Percentiles rank a stretch among this genome's conserved stretches.
Conservation (phyloP, 2,888 invertebrate species). For the Chamaedrilus cognettii region DNA sequence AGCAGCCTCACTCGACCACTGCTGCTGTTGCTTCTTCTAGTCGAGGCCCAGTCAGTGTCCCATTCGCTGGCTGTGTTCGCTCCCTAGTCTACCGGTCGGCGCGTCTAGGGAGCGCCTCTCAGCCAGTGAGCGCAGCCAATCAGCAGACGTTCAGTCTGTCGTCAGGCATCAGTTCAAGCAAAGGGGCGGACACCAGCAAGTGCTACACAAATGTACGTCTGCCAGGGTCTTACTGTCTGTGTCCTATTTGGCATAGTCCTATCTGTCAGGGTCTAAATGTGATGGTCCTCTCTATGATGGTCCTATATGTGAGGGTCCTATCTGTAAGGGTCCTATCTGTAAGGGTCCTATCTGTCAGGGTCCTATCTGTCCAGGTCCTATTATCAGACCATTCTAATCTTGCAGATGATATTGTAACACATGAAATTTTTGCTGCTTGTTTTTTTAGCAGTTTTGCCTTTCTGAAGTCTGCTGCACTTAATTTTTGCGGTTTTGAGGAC, state of each 20-base stretch:
- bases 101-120: conserved; percentile 5
- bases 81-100: conserved; percentile 25
- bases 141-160: conserved; percentile 6
- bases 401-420: no score
- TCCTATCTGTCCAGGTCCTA: no score
- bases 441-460: no score
- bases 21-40: conserved; percentile 20
- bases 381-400: no score
- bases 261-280: not conserved
- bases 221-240: not conserved
- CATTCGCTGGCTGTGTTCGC: conserved; percentile 34
- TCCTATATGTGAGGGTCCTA: no score
- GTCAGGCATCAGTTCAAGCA: conserved; percentile 14
- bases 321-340: not conserved
- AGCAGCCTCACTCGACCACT: no score
- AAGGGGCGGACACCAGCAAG: conserved; percentile 19
- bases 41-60: conserved; percentile 28
- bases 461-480: no score
- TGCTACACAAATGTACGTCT: conserved; percentile 28
- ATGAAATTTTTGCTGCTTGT: no score
- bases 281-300: no score
- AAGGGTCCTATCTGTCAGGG: not conserved
- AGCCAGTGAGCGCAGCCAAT: not conserved
- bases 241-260: not conserved
- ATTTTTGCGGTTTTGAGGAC: no score